These are phyloP conservation scores for Selene dorsalis DNA, from an alignment of 2,797 vertebrate genomes.

Conservation along the genomic window DNA sequence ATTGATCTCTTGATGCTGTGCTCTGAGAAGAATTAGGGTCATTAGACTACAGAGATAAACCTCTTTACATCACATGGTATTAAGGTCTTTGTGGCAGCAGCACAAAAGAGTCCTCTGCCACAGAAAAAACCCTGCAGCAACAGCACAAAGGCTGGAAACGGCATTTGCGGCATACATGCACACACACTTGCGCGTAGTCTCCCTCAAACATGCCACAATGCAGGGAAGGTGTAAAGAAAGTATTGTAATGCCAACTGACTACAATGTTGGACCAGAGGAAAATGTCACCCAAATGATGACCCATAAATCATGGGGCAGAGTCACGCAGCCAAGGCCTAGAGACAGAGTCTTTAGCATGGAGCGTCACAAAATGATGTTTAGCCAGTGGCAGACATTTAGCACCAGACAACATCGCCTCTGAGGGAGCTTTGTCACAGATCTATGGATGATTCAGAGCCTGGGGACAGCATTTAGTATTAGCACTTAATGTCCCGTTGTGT, in stretches of 20 bases:
- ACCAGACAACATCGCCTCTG: slow-evolving; percentile 72
- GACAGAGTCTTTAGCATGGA: slow-evolving; percentile 70
- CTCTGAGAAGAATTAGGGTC: slow-evolving; percentile 23
- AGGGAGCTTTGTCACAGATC: slow-evolving; percentile 72
- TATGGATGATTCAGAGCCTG: slow-evolving; percentile 72
- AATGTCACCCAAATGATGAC: slow-evolving; percentile 76
- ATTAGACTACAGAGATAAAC: slow-evolving; percentile 35
- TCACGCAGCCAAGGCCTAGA: slow-evolving; percentile 67
- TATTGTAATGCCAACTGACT: slow-evolving; percentile 57
- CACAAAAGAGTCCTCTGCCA: slow-evolving; percentile 25
- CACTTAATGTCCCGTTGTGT: slow-evolving; percentile 70
- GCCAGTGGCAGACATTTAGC: slow-evolving; percentile 77
- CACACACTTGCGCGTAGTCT: slow-evolving; percentile 26
- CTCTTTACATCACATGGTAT: slow-evolving; percentile 33
- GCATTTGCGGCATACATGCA: slow-evolving; percentile 1
- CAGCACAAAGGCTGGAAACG: slow-evolving; percentile 29
- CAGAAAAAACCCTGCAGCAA: slow-evolving; percentile 40
- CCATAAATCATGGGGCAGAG: slow-evolving; percentile 74
- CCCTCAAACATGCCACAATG: slow-evolving; percentile 30
- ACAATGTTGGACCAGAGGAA: slow-evolving; percentile 63
- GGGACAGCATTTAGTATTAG: slow-evolving; percentile 68
- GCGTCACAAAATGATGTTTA: slow-evolving; percentile 68
- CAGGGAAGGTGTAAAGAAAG: slow-evolving; percentile 65
- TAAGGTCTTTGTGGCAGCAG: slow-evolving; percentile 31
- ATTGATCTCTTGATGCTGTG: slow-evolving; percentile 9